These are phyloP conservation scores for Ceyx cyanopectus DNA, from an alignment of 2,113 vertebrate genomes.

Conservation along the genomic window DNA sequence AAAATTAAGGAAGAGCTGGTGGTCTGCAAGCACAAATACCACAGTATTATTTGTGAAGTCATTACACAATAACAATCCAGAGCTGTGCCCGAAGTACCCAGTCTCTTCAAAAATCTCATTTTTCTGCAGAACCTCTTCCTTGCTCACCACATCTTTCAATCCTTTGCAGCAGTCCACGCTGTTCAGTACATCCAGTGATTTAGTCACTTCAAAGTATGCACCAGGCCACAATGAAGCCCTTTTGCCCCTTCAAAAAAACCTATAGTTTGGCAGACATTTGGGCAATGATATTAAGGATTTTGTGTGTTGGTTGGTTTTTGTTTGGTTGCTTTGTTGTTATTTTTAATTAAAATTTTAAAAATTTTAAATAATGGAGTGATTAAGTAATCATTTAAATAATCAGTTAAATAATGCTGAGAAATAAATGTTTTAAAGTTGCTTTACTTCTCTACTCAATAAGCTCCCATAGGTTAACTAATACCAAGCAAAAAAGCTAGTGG, in stretches of 20 bases:
- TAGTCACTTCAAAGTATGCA: neutral
- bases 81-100: neutral
- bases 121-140: neutral
- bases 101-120: neutral
- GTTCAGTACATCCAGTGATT: neutral
- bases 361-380: neutral
- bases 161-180: neutral
- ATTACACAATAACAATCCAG: neutral
- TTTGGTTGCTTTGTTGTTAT: too few species aligned
- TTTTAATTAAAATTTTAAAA: neutral
- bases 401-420: neutral
- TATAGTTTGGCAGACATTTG: neutral
- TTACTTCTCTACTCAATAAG: neutral
- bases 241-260: accelerated
- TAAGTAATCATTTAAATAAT: too few species aligned
- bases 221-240: neutral
- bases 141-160: neutral
- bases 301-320: too few species aligned
- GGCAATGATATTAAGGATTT: neutral
- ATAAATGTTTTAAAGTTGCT: neutral
- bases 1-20: neutral
- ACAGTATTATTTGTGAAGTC: neutral
- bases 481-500: neutral
- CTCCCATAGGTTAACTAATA: neutral
- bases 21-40: neutral